Base-by-base conservation (phyloP, 1,140 invertebrate species). In the Pectinophora gossypiella region DNA sequence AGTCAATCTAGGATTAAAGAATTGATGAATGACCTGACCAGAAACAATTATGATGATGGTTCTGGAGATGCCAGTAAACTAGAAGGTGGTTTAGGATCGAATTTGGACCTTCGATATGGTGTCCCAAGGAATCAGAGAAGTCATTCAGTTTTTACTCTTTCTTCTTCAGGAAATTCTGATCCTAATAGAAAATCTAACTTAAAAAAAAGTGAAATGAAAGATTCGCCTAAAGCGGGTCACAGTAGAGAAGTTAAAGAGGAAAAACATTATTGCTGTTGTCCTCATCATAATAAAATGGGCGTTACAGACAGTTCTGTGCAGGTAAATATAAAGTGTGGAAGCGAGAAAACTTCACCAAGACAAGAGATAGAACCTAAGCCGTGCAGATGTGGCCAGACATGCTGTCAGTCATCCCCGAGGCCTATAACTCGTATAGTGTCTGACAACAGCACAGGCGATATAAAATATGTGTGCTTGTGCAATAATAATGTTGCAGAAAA, bases 61-160 rank as follows among this genome's bases (percentile, higher is more conserved):
- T 83, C 81, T 22, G 84, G 81, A 16, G 81, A 87, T 67, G 79
- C 81, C 32, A 77, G 71, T 61, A 87, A 77, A 64, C 54, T 82
- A 40, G 75, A 82, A 66, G 68, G 74, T 10, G 63, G 68, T 15
- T 62, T 62, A 10, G 62, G 54, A 32, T 59, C 59, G 21, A 59
- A 76, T 59, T 43, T 48, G 4, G 47, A 72, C 44, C 51, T 59
- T 13, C 56, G 38, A 51, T 56, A 50, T 21, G 53, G 51, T 61
- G 22, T 54, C 38, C 10, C 61, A 12, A 71, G 54, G 49, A 77
- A 61, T 36, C 75, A 77, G 19, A 76, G 68, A 72, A 83, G 75
- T 51, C 84, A 87, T 58, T 84, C 84, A 47, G 81, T 87, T 7
- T 87, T 82, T 50, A 87, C 84, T 15, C 63, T 87, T 35, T 80